phyloP scores from a whole-genome alignment of 2,113 vertebrate genomes.

The Thalassoma bifasciatum region DNA sequence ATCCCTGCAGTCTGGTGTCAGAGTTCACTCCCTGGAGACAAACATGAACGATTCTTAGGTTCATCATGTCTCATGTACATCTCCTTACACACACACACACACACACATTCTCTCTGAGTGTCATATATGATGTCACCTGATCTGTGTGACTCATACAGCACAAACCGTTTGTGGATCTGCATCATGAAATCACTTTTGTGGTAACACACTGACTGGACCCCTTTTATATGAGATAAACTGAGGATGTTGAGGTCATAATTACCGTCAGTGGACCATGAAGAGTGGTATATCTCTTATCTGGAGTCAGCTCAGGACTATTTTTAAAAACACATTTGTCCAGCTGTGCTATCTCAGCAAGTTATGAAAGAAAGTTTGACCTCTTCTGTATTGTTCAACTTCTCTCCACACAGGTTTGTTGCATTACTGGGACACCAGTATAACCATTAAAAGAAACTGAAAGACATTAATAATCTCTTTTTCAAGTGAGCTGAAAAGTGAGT shows the following conservation, averaged over 20 bases:
- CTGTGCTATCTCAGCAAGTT: conserved; percentile 16
- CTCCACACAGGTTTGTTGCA: background rate
- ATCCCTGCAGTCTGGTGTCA: conserved; percentile 38
- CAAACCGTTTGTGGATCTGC: background rate
- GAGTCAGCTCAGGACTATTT: conserved; percentile 14
- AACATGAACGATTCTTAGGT: conserved; percentile 29
- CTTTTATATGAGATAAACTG: conserved; percentile 4
- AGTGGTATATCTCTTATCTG: background rate
- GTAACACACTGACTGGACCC: background rate
- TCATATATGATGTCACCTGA: conserved; percentile 53
- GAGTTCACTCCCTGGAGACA: conserved; percentile 28
- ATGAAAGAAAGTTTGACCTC: conserved; percentile 20
- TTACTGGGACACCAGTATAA: too few species aligned
- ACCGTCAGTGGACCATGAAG: conserved; percentile 2
- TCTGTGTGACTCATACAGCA: conserved; percentile 56
- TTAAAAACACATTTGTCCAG: background rate
- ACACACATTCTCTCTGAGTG: conserved; percentile 8
- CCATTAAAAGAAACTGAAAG: too few species aligned
- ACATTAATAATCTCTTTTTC: too few species aligned
- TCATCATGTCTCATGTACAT: conserved; percentile 22
- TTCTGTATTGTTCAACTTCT: background rate
- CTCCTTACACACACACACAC: conserved; percentile 17
- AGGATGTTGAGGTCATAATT: conserved; percentile 9
- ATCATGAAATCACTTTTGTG: conserved; percentile 17
- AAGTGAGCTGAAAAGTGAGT: too few species aligned